These are phyloP conservation scores for Labeo catla DNA, from an alignment of 2,113 vertebrate genomes.

Conservation along the genomic window DNA sequence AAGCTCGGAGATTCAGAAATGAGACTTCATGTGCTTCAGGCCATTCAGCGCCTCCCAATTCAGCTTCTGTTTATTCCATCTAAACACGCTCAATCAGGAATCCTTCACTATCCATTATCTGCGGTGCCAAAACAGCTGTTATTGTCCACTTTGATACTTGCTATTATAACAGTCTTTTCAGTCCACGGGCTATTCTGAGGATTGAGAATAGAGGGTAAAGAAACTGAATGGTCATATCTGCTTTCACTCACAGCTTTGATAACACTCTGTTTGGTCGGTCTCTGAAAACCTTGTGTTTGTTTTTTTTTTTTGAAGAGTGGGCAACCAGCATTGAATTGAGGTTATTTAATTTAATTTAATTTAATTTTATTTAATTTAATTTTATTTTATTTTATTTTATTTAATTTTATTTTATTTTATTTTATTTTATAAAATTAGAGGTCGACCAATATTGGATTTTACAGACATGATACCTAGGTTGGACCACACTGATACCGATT, in stretches of 20 bases:
- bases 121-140: not conserved
- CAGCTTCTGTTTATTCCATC: not conserved
- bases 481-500: too few species aligned
- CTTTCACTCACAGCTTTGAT: slow-evolving; percentile 17
- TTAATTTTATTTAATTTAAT: too few species aligned
- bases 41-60: not conserved
- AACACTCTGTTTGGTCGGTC: not conserved
- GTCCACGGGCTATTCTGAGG: not conserved
- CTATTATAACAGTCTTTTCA: slow-evolving; percentile 3
- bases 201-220: not conserved
- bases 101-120: not conserved
- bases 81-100: not conserved
- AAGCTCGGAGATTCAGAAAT: not conserved
- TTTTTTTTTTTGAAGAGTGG: too few species aligned
- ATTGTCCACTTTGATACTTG: not conserved
- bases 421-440: too few species aligned
- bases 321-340: not conserved
- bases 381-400: too few species aligned
- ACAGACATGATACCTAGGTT: too few species aligned
- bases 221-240: not conserved
- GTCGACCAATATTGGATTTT: too few species aligned
- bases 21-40: not conserved
- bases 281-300: not conserved
- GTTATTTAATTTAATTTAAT: too few species aligned
- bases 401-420: too few species aligned